Evolutionary conservation across 30 jellyfish, hydroid and myxozoan species (phyloP).

Genomic region (Catostylus mosaicus): DNA sequence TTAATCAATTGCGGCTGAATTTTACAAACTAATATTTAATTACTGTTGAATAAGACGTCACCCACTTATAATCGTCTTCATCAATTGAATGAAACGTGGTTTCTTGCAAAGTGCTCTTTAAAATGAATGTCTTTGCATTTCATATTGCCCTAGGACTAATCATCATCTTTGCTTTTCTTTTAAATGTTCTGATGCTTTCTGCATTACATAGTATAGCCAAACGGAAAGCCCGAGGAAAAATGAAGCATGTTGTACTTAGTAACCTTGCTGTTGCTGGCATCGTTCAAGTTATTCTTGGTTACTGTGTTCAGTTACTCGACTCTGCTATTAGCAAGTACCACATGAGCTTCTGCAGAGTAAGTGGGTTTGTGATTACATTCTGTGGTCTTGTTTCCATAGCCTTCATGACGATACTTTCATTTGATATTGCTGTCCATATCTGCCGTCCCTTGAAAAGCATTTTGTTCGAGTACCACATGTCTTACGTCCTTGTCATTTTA

Average conservation of each 20-base stretch:
- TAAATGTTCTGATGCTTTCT: constrained; percentile 19
- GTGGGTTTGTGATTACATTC: constrained; percentile 38
- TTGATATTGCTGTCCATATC: constrained; percentile 34
- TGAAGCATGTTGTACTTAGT: constrained; percentile 1
- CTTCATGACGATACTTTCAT: constrained; percentile 11
- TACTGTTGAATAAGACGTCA: too few species aligned
- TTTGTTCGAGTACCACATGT: background rate
- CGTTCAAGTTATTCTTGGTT: constrained; percentile 28
- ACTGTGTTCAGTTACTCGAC: constrained; percentile 19
- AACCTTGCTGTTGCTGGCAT: constrained; percentile 29
- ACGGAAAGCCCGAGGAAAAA: background rate
- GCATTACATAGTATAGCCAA: background rate
- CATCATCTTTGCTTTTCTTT: background rate
- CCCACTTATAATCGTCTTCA: too few species aligned
- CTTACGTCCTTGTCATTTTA: background rate
- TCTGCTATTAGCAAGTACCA: background rate
- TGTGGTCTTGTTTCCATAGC: constrained; percentile 45
- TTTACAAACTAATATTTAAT: too few species aligned
- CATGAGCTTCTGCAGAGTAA: constrained; percentile 1
- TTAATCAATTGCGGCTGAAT: too few species aligned
- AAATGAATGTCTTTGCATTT: too few species aligned
- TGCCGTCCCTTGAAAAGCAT: constrained; percentile 54
- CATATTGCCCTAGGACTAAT: constrained; percentile 9
- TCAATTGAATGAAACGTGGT: too few species aligned
- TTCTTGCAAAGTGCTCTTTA: too few species aligned